Evolutionary conservation across 2,888 invertebrate species (phyloP), one percentile per base, ranked within the genome.

Genomic region (Scaeva pyrastri): DNA sequence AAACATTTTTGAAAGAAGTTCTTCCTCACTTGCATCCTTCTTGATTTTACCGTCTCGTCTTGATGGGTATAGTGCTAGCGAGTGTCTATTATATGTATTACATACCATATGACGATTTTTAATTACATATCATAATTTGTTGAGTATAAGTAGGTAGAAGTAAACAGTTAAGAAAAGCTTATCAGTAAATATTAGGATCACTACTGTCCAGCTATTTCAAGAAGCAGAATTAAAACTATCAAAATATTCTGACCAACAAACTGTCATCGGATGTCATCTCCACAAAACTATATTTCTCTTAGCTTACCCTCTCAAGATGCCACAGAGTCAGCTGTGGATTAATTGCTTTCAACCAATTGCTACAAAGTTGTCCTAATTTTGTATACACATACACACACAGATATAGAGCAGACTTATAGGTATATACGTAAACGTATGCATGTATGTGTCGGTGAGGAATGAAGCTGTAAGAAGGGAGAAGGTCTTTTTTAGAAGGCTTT

Each of bases 271-370:
- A 74, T 73, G 73, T 62, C 72, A 74, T 19, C 62, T 31, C 16
- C 16, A 23, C 11, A 5, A 36, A 52, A 41, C 52, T 31, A 21
- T 52, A 48, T 16, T 26, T 26, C 31, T 45, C 16, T 26, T 6
- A 45, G n/a, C 43, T 64, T 16, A 48, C 6, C 23, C 16, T 16
- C 50, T 39, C 48, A 55, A 64, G 58, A 58, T 50, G 41, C n/a
- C 60, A 77, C 43, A 60, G 36, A 70, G 76, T 60, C 52, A 56
- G 60, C 41, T 41, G 50, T 36, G 64, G 70, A 77, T 70, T 70
- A 77, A 77, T 70, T 70, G 60, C 52, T 70, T 68, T 70, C 70
- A 50, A 58, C 55, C 74, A 75, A 45, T 75, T 26, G 64, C 64
- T 55, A 66, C 43, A 45, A 75, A 48, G 39, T 58, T 68, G 21